Evolutionary conservation across 2,888 invertebrate genomes (phyloP).

Genomic region (Xestia xanthographa): DNA sequence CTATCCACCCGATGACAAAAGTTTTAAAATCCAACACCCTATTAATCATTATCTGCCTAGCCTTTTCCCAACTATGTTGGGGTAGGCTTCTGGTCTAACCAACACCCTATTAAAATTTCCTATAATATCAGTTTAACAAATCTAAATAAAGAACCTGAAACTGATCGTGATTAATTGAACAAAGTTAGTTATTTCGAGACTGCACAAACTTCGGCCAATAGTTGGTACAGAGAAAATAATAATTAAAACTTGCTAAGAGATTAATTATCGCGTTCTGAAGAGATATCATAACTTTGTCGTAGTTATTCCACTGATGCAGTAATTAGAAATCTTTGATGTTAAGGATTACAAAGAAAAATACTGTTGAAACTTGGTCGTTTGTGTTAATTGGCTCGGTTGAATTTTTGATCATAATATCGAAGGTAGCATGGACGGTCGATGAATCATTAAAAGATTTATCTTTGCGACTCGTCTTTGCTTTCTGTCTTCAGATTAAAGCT

Average conservation of each 20-base stretch:
- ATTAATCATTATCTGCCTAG: no score
- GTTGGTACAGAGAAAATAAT: slow-evolving; percentile 55
- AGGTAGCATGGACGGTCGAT: no score
- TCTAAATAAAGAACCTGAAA: slow-evolving; percentile 25
- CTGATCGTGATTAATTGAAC: slow-evolving; percentile 47
- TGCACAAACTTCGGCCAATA: slow-evolving; percentile 38
- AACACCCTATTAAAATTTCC: slow-evolving; percentile 3
- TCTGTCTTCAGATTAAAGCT: no score
- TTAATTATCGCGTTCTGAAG: slow-evolving; percentile 49
- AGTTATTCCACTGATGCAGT: slow-evolving; percentile 25
- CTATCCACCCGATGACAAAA: neutral
- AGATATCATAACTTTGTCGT: slow-evolving; percentile 46
- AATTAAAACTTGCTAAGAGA: slow-evolving; percentile 59
- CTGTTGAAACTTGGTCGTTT: neutral
- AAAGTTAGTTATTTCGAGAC: slow-evolving; percentile 39
- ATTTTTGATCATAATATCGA: neutral
- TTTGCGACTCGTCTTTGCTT: no score
- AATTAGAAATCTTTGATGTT: slow-evolving; percentile 51
- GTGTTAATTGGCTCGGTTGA: neutral
- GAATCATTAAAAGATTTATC: no score
- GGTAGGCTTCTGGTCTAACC: no score
- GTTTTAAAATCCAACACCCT: no score
- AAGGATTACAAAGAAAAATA: slow-evolving; percentile 17
- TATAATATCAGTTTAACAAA: slow-evolving; percentile 15
- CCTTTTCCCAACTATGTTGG: no score